Evolutionary conservation across 2,888 invertebrate species (phyloP).

Genomic region (Teleiodes luculella): DNA sequence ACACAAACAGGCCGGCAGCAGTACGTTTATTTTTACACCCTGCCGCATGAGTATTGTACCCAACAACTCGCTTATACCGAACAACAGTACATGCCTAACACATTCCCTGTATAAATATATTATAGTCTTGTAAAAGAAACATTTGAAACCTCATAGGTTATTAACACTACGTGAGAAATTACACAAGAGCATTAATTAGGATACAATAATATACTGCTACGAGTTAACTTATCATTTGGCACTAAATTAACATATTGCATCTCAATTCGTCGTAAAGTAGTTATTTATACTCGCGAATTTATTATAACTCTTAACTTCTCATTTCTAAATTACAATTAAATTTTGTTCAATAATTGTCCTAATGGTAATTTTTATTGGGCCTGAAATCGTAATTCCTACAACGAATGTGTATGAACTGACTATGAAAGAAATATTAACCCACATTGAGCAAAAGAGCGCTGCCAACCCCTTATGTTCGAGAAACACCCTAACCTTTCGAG

Average conservation of each 20-base stretch:
- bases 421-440: constrained; percentile 54
- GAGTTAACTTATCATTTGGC: constrained; percentile 79
- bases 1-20: constrained; percentile 15
- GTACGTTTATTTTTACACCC: constrained; percentile 65
- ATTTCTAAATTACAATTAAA: constrained; percentile 60
- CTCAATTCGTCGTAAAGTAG: constrained; percentile 69
- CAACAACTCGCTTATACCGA: constrained; percentile 72
- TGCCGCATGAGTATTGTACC: constrained; percentile 74
- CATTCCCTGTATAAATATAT: constrained; percentile 78
- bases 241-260: constrained; percentile 79
- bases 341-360: constrained; percentile 50
- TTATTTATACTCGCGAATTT: constrained; percentile 62
- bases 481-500: not conserved
- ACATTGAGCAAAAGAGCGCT: constrained; percentile 63
- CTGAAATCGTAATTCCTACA: constrained; percentile 42
- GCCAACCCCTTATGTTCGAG: constrained; percentile 32
- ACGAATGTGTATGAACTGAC: constrained; percentile 43
- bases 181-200: constrained; percentile 76
- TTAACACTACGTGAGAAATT: constrained; percentile 76
- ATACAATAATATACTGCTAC: constrained; percentile 73
- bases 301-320: constrained; percentile 56
- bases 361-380: constrained; percentile 61
- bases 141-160: constrained; percentile 74
- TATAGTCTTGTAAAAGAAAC: constrained; percentile 78
- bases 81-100: constrained; percentile 74